These are phyloP conservation scores for Hystrix cristata DNA, from an alignment of 2,113 vertebrate genomes.

Conservation along the genomic window DNA sequence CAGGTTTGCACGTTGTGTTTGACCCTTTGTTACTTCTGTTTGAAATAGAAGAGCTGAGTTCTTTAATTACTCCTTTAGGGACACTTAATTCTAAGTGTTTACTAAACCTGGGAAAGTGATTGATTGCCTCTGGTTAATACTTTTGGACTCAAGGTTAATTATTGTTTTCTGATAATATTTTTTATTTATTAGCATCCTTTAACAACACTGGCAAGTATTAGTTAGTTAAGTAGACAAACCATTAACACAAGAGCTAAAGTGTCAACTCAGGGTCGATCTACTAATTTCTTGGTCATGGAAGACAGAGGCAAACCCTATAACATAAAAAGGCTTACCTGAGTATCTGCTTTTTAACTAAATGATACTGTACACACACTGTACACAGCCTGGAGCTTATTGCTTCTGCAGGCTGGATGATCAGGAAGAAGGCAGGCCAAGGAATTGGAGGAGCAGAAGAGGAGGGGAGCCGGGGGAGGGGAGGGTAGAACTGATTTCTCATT, in stretches of 20 bases:
- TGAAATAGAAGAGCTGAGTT: slow-evolving; percentile 58
- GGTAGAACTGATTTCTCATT: background rate
- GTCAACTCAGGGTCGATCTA: background rate
- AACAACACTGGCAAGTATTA: slow-evolving; percentile 28
- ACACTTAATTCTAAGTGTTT: slow-evolving; percentile 74
- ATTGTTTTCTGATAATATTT: slow-evolving; percentile 73
- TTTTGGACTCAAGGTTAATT: slow-evolving; percentile 75
- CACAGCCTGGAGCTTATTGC: background rate
- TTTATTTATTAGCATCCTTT: slow-evolving; percentile 71
- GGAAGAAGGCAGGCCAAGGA: background rate
- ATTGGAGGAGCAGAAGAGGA: background rate
- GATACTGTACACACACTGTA: background rate
- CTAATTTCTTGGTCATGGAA: slow-evolving; percentile 48
- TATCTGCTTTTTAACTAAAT: slow-evolving; percentile 48
- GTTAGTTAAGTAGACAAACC: slow-evolving; percentile 53
- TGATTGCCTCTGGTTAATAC: slow-evolving; percentile 72
- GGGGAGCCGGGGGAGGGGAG: background rate
- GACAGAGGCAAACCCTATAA: background rate
- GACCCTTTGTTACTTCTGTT: slow-evolving; percentile 42
- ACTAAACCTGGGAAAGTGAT: slow-evolving; percentile 71
- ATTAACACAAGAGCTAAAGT: slow-evolving; percentile 28
- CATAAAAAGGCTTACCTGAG: slow-evolving; percentile 53
- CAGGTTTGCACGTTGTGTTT: background rate
- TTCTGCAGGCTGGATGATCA: background rate
- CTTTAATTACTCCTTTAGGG: slow-evolving; percentile 75